Base-by-base conservation (phyloP, 2,888 invertebrate species). In the Nematopogon swammerdamellus region DNA sequence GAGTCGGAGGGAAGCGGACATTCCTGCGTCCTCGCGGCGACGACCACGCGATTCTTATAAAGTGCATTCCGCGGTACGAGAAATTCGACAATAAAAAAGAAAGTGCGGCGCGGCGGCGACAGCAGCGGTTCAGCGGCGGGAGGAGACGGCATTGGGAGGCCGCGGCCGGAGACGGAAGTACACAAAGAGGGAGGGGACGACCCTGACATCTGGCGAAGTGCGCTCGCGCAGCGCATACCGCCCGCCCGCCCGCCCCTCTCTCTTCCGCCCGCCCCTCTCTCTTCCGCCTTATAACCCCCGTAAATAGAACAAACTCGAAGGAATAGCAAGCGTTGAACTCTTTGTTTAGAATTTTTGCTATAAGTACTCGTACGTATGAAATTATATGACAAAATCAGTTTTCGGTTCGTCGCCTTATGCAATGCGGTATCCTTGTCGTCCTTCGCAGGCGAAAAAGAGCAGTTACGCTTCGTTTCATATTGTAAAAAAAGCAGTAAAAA, bases 191-290 rank as follows among this genome's bases (percentile, higher is more conserved):
- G 51, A 50, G 55, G 60, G 58, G 55, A 56, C 59, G 63, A 64
- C 67, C 66, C 67, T 69, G 67, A 68, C 66, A 70, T 67, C 64
- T 67, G 66, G 59, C 60, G 49, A 18, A 47, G 46, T 45, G 49
- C 19, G 58, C 62, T 63, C 63, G 62, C 63, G 59, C 58, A 62
- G 65, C 69, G n/a, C n/a, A n/a, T n/a, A n/a, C n/a, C n/a, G n/a
- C n/a, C n/a, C n/a, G n/a, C 69, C 68, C 71, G 72, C 70, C 71
- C 71, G 68, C 68, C 61, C 18, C 18, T 47, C 43, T 46, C 44
- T 42, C 19, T 20, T 44, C 60, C 62, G 65, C 68, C 67, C 65
- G 67, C 58, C 56, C 62, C 65, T 67, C 67, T n/a, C n/a, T n/a
- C 65, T 67, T 58, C 56, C 36, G 36, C 36, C 36, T 25, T 25